Evolutionary conservation across 1,140 invertebrate genomes (phyloP).

Genomic region (Tetramorium alpestre): DNA sequence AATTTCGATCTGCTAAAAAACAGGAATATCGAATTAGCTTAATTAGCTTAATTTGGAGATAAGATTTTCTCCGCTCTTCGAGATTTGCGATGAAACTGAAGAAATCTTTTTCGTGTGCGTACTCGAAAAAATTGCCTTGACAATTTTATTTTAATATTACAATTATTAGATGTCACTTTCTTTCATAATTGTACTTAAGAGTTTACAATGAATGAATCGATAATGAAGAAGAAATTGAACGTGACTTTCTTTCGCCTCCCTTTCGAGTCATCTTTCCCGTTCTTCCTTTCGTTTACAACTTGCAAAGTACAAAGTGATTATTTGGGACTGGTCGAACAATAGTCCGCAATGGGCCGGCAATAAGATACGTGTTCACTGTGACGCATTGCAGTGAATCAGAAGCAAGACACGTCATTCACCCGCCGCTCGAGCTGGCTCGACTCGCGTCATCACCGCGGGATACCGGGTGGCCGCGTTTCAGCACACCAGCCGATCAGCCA

Average conservation of each 20-base stretch:
- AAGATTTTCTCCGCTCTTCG: not conserved
- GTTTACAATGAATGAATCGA: not conserved
- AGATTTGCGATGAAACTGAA: not conserved
- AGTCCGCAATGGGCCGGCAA: conserved; percentile 60
- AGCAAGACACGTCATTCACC: conserved; percentile 67
- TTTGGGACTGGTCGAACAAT: conserved; percentile 63
- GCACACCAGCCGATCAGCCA: not conserved
- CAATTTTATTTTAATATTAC: not conserved
- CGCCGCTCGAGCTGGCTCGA: not conserved
- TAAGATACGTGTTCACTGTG: conserved; percentile 65
- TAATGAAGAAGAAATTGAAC: not conserved
- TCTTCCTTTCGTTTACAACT: not conserved
- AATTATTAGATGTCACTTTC: not conserved
- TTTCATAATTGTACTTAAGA: not conserved
- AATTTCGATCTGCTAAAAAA: not conserved
- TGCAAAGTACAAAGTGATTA: conserved; percentile 27
- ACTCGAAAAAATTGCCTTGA: not conserved
- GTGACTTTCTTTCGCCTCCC: not conserved
- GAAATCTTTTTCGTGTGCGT: not conserved
- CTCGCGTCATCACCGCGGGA: conserved; percentile 32
- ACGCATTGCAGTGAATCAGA: conserved; percentile 72
- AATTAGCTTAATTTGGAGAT: not conserved
- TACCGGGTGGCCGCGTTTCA: conserved; percentile 17
- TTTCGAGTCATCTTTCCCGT: not conserved
- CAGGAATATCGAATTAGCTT: not conserved